Percentiles rank a stretch among this genome's conserved stretches.
Conservation (phyloP, 2,113 vertebrate genomes). For the Nothobranchius kuhntae region DNA sequence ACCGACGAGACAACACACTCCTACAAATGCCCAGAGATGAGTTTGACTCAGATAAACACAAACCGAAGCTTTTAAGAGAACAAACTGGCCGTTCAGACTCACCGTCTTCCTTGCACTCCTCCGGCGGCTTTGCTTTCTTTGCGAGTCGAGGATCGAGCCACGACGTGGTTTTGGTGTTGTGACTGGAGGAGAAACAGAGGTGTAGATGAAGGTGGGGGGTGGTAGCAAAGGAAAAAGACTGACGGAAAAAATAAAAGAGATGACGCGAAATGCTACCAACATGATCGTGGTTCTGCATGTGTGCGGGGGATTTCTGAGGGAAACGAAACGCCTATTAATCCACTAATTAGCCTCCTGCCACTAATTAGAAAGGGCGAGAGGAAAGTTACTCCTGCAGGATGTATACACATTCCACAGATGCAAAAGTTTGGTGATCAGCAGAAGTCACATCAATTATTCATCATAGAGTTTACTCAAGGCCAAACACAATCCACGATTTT, state of each 20-base stretch:
- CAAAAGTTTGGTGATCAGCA: constrained; percentile 75
- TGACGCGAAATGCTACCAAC: constrained; percentile 11
- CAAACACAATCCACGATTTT: constrained; percentile 29
- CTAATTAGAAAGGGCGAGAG: constrained; percentile 87
- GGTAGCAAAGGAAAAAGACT: constrained; percentile 18
- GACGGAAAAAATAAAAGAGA: constrained; percentile 26
- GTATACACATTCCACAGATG: constrained; percentile 50
- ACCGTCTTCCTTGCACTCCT: constrained; percentile 99
- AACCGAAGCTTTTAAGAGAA: constrained; percentile 15
- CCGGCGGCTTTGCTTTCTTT: constrained; percentile 98
- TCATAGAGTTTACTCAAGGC: constrained; percentile 27
- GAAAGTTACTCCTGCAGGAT: constrained; percentile 51
- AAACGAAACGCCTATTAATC: constrained; percentile 89
- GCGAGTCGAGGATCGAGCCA: constrained; percentile 99
- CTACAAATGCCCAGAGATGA: constrained; percentile 20
- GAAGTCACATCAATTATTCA: constrained; percentile 56
- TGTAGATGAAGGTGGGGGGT: constrained; percentile 2
- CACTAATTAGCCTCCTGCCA: constrained; percentile 89
- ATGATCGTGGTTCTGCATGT: not conserved
- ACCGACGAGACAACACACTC: constrained; percentile 18
- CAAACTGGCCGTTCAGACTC: constrained; percentile 68
- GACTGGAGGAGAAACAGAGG: constrained; percentile 81
- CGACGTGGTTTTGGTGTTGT: constrained; percentile 99
- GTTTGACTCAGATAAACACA: constrained; percentile 21
- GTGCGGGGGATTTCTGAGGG: constrained; percentile 50